Evolutionary conservation across 2,888 invertebrate genomes (phyloP), one percentile per base, ranked within the genome.

Genomic region (Fabriciana adippe): DNA sequence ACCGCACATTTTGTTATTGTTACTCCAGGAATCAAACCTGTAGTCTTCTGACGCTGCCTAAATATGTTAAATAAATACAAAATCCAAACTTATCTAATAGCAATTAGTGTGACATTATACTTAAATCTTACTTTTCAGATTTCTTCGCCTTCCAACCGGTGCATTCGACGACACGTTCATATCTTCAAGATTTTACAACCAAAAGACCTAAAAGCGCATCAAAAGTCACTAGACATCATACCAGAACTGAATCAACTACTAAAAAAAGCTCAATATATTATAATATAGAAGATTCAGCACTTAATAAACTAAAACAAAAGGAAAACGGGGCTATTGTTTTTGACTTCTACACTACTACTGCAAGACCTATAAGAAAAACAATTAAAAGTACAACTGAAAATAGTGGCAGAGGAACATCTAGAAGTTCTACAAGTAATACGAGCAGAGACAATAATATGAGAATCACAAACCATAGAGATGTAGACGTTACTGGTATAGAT

Each of bases 71-170:
- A 18, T 18, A 54, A 54, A 26, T 41, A 11, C 35, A 26, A 54
- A 54, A 54, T 6, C 54, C 15, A 21, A 8, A 18, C 0, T 13
- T 6, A 21, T 13, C 2, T 54, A 13, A 5, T 14, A 26, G 18
- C 54, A 54, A 14, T 21, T 54, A 6, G 26, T 14, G 2, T 13
- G 0, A 57, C 3, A 47, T 47, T 31, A 31, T 41, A 54, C 8
- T 31, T 47, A 16, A 15, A 55, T 31, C 11, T 6, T 65, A 59
- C 54, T 55, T 85, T 82, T 0, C 86, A 88, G 90, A 90, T 76
- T 75, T 88, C 60, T 78, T 88, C 63, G 82, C 81, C 1, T 70
- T 88, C 4, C 86, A 85, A 64, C 80, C 87, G 0, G 66, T 83
- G 2, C 83, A 84, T 35, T 76, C 79, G n/a, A 66, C 72, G 8